Evolutionary conservation across 2,888 invertebrate species (phyloP).

Genomic region (Plusia festucae): DNA sequence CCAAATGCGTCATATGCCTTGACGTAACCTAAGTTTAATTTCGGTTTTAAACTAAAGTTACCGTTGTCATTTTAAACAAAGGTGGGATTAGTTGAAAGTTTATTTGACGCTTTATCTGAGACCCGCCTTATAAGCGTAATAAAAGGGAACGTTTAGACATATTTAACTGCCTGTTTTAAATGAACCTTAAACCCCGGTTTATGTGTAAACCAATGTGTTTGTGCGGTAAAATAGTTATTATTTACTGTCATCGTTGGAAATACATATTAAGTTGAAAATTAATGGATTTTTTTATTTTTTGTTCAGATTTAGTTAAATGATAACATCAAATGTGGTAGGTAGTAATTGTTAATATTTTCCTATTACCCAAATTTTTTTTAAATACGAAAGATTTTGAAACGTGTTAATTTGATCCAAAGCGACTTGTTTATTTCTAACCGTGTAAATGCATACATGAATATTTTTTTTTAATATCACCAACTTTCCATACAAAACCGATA

Average conservation of each 20-base stretch:
- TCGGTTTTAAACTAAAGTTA: slow-evolving; percentile 31
- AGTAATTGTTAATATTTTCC: no score
- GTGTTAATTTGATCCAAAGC: no score
- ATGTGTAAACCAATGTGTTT: slow-evolving; percentile 1
- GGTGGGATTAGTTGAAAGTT: slow-evolving; percentile 52
- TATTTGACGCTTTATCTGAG: slow-evolving; percentile 21
- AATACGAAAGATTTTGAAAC: no score
- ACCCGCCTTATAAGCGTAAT: slow-evolving; percentile 36
- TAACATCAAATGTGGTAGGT: neutral
- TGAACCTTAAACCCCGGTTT: slow-evolving; percentile 9
- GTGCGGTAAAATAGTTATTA: neutral
- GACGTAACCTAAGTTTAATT: slow-evolving; percentile 36
- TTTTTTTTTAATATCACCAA: no score
- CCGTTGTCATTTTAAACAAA: slow-evolving; percentile 50
- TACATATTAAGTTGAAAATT: neutral
- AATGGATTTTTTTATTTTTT: no score
- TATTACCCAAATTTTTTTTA: no score
- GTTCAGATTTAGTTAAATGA: neutral
- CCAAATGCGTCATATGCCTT: slow-evolving; percentile 2
- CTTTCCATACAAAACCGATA: no score
- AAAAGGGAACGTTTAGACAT: slow-evolving; percentile 38
- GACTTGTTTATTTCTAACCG: no score
- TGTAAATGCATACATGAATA: no score
- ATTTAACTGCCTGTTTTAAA: slow-evolving; percentile 37
- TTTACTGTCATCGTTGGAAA: neutral